Percentiles rank a stretch among this genome's conserved stretches.
These are phyloP conservation scores for Setophaga coronata DNA, from an alignment of 2,113 vertebrate genomes.

Conservation along the genomic window DNA sequence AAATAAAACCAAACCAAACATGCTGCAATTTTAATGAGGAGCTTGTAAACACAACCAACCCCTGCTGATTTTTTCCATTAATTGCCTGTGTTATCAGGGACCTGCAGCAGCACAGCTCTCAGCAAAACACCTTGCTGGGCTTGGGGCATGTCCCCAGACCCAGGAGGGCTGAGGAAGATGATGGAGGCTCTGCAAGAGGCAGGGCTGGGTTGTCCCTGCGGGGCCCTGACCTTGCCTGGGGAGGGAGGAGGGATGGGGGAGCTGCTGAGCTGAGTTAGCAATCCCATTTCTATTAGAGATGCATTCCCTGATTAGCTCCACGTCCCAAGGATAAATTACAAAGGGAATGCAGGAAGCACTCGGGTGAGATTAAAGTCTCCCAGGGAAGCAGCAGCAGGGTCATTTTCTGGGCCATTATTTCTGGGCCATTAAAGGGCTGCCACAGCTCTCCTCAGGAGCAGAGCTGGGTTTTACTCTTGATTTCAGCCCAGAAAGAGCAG, in stretches of 20 bases:
- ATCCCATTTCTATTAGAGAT: not conserved
- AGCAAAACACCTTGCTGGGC: not conserved
- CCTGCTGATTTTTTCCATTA: not conserved
- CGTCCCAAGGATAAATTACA: constrained; percentile 8
- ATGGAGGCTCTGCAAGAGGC: not conserved
- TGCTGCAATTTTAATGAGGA: not conserved
- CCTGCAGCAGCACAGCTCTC: not conserved
- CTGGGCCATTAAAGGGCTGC: not conserved
- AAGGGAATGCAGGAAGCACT: not conserved
- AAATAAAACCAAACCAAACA: not conserved
- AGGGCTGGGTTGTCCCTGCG: not conserved
- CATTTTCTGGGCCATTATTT: not conserved
- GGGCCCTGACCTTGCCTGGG: not conserved
- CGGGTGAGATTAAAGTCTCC: not conserved
- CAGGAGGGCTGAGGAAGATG: not conserved
- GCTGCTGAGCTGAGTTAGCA: not conserved
- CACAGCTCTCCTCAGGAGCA: not conserved
- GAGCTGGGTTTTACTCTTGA: not conserved
- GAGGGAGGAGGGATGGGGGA: not conserved
- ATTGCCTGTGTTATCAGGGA: not conserved
- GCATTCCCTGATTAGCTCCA: constrained; percentile 11
- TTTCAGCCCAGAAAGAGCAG: not conserved
- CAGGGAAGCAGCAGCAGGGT: not conserved
- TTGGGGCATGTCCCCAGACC: not conserved
- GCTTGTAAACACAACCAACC: constrained; percentile 3